Evolutionary conservation across 2,113 vertebrate species (phyloP).

Genomic region (Silurus asotus): DNA sequence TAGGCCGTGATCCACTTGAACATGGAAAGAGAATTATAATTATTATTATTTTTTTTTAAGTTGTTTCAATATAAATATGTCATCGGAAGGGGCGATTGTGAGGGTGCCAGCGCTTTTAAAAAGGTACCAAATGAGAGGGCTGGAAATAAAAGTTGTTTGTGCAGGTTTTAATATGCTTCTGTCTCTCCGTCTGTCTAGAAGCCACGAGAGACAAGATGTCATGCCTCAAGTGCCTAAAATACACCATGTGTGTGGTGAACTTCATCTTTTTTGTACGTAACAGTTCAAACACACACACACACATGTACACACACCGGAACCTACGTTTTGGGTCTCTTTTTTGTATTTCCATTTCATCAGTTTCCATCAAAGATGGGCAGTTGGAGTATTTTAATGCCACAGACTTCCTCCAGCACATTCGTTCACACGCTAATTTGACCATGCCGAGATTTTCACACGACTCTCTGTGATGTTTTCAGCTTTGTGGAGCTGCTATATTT

Average conservation of each 20-base stretch:
- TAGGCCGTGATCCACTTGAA: no score
- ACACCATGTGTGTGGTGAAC: constrained; percentile 78
- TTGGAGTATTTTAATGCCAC: no score
- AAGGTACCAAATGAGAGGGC: neutral
- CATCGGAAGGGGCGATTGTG: neutral
- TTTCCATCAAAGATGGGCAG: neutral
- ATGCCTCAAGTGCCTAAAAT: constrained; percentile 76
- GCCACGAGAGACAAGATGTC: constrained; percentile 61
- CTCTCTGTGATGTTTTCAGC: constrained; percentile 61
- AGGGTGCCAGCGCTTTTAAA: neutral
- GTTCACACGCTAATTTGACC: neutral
- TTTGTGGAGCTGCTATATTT: constrained; percentile 75
- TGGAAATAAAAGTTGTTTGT: neutral
- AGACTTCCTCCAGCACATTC: neutral
- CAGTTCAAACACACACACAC: neutral
- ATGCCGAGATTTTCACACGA: neutral
- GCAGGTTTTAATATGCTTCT: neutral
- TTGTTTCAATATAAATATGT: neutral
- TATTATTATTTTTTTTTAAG: no score
- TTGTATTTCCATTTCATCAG: neutral
- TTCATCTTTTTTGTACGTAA: constrained; percentile 77
- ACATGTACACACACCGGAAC: neutral
- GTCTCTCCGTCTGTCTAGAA: neutral
- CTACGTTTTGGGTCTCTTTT: neutral
- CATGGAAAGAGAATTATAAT: no score